Base-by-base conservation (phyloP, 2,888 invertebrate species). In the Volucella inflata region DNA sequence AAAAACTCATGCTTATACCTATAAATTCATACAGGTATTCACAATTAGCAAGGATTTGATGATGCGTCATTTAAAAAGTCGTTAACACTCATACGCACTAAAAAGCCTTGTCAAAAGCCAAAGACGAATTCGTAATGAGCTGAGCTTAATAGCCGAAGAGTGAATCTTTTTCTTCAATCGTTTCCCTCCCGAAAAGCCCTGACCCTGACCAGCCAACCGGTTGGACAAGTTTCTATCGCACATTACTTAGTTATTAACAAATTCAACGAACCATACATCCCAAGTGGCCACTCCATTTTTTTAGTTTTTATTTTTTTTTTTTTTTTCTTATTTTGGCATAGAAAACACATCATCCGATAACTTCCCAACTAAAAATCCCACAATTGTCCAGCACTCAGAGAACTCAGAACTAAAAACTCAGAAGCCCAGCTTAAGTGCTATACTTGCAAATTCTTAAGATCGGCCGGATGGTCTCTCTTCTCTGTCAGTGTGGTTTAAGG, bases 251-350 rank as follows among this genome's bases (percentile, higher is more conserved):
- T 53, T 70, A 77, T 77, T 70, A 70, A 62, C 46, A 68, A 70
- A 70, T 48, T 62, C 53, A 77, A 70, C 77, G 68, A 77, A 78
- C 70, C 77, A 78, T 70, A 78, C 62, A 70, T 77, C 68, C 76
- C 76, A 55, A 48, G 64, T 11, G 55, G 62, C 8, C 53, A 55
- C 30, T 30, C 0, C 9, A 53, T 14, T 16, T 44, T 30, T 10
- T 17, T n/a, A n/a, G n/a, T n/a, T n/a, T n/a, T n/a, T n/a, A n/a
- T 38, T 17, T 64, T 21, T 21, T 21, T 21, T 4, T 21, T 21
- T 21, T 21, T 21, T 21, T 21, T 21, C 21, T 21, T 21, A 21
- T 21, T 21, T 21, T 4, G 21, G 64, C 38, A 64, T 16, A 36
- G 46, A 14, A 2, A 8, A 8, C 1, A 36, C 12, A 59, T 9